phyloP scores from a whole-genome alignment of 2,113 vertebrate genomes.

The Dipodomys spectabilis region DNA sequence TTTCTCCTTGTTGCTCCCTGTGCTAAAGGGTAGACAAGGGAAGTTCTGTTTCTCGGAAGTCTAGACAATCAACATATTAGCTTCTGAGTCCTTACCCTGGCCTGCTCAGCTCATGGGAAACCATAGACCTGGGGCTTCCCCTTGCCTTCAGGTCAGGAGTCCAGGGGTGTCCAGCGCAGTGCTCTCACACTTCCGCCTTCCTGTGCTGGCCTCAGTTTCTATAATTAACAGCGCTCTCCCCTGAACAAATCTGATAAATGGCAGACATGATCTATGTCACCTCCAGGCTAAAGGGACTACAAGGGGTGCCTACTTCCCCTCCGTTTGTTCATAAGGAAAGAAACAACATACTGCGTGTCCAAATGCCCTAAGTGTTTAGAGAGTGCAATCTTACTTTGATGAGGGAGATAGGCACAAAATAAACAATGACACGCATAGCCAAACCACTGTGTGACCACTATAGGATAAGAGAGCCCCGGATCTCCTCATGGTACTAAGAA shows the following conservation, averaged over 20 bases:
- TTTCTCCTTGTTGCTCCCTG: background rate
- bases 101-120: background rate
- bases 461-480: accelerated
- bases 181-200: background rate
- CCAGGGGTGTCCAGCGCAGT: background rate
- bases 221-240: background rate
- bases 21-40: background rate
- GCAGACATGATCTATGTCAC: background rate
- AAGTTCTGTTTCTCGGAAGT: background rate
- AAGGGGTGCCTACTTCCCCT: background rate
- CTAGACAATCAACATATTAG: background rate
- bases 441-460: background rate
- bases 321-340: background rate
- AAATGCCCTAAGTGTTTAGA: background rate
- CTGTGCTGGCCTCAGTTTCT: background rate
- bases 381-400: background rate
- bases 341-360: background rate
- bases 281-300: too few relatives aligned
- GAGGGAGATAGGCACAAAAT: background rate
- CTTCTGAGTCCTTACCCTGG: background rate
- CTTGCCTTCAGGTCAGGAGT: background rate
- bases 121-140: too few relatives aligned
- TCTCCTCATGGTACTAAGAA: background rate
- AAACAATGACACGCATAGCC: background rate
- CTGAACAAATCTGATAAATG: background rate